These are phyloP conservation scores for Notechis scutatus DNA, from an alignment of 2,113 vertebrate genomes.

Conservation along the genomic window DNA sequence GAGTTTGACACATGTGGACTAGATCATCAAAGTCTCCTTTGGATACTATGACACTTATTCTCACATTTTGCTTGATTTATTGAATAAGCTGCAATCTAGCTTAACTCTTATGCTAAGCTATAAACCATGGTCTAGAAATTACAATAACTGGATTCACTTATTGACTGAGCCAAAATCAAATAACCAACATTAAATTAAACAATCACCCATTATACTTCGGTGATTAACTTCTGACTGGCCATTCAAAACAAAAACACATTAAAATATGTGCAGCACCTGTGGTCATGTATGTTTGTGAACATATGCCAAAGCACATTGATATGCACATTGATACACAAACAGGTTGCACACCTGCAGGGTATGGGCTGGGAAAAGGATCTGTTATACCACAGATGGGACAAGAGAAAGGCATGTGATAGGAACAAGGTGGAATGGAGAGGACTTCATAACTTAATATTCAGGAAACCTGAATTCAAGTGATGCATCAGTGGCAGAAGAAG, in stretches of 20 bases:
- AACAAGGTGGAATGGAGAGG: neutral
- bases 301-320: neutral
- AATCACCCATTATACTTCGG: neutral
- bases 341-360: neutral
- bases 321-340: neutral
- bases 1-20: neutral
- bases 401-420: neutral
- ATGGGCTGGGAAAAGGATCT: neutral
- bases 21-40: neutral
- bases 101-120: neutral
- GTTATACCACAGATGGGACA: neutral
- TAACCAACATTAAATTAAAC: neutral
- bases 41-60: neutral
- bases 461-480: neutral
- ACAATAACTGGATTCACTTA: neutral
- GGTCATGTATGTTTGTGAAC: neutral
- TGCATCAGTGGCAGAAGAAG: neutral
- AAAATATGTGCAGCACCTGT: neutral
- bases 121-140: neutral
- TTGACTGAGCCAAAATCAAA: neutral
- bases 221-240: neutral
- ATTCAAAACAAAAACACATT: neutral
- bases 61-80: neutral
- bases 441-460: neutral
- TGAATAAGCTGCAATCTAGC: neutral